Evolutionary conservation across 2,797 vertebrate genomes (phyloP), one percentile per base, ranked within the genome.

Genomic region (Anguilla pacifica): DNA sequence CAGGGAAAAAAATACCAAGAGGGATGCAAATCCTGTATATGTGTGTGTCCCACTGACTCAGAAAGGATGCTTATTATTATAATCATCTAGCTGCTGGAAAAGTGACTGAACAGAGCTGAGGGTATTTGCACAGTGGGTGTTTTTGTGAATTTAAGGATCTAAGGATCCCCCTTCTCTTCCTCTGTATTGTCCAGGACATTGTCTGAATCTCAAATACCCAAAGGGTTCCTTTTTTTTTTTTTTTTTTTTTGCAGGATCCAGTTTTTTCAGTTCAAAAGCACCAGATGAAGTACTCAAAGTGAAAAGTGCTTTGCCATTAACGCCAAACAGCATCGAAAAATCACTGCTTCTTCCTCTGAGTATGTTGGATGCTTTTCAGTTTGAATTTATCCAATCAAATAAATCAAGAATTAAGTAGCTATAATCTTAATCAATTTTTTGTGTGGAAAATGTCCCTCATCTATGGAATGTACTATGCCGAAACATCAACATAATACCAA

Each of bases 21-120:
- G 79, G 43, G 22, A 82, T 51, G 79, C 43, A 25, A 6, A 9
- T 22, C 43, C 46, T 5, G 39, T 43, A 10, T 82, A 25, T 13
- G n/a, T 5, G 35, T 82, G 22, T 51, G 43, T 1, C 79, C 79
- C 79, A 49, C 46, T 9, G 19, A 49, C 72, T 17, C 79, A 82
- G 43, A 51, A 51, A 82, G 46, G 46, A 82, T n/a, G 46, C 25
- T 82, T n/a, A 82, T 51, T 82, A 51, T 82, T 82, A 49, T n/a
- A 31, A 9, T 22, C 28, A 25, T 22, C 17, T 82, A 39, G 22
- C 25, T 4, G n/a, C 79, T 82, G 79, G 43, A 82, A 82, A 51
- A 9, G 43, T 82, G 22, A n/a, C 46, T n/a, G 35, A 6, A 39
- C 74, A 43, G 35, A 35, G 74, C 17, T 19, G 79, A 82, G 22